A percentile compares a stretch with the other conserved stretches of the same genome.
Evolutionary conservation across 2,888 invertebrate species (phyloP).

Genomic region (Drosophila differens): DNA sequence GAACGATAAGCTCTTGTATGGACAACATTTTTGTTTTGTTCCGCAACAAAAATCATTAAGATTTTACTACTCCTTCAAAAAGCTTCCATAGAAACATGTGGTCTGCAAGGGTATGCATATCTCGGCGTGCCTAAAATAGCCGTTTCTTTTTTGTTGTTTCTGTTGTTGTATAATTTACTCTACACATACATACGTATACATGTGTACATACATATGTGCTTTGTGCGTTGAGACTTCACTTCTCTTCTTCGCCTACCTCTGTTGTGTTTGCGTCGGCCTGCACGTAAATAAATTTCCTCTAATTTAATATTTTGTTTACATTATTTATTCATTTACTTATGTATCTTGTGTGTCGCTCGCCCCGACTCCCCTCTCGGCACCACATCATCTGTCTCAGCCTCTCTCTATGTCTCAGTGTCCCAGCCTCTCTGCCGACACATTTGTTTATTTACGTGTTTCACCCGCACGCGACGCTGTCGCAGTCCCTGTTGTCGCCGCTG

Average conservation of each 20-base stretch:
- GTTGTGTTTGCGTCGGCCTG: constrained; percentile 64
- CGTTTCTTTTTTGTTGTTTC: constrained; percentile 47
- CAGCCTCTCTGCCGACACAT: constrained; percentile 33
- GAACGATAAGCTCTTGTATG: not conserved
- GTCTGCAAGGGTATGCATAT: not conserved
- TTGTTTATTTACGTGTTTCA: constrained; percentile 53
- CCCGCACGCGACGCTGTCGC: constrained; percentile 29
- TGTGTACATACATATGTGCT: constrained; percentile 21
- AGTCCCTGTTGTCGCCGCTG: constrained; percentile 3
- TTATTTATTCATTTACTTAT: constrained; percentile 79
- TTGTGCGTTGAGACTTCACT: constrained; percentile 10
- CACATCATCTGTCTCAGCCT: constrained; percentile 7
- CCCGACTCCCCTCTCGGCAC: not conserved
- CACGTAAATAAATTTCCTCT: constrained; percentile 78
- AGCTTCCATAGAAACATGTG: not conserved
- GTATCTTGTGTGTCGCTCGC: constrained; percentile 52
- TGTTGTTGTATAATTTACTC: constrained; percentile 60
- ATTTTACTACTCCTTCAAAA: not conserved
- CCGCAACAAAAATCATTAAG: not conserved
- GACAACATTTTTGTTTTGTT: not conserved
- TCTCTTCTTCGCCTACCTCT: constrained; percentile 5
- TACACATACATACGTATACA: not conserved
- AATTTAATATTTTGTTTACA: constrained; percentile 80
- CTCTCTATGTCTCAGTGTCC: constrained; percentile 3
- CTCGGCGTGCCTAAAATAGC: not conserved